phyloP scores from a whole-genome alignment of 2,113 vertebrate genomes.

The Datnioides undecimradiatus region DNA sequence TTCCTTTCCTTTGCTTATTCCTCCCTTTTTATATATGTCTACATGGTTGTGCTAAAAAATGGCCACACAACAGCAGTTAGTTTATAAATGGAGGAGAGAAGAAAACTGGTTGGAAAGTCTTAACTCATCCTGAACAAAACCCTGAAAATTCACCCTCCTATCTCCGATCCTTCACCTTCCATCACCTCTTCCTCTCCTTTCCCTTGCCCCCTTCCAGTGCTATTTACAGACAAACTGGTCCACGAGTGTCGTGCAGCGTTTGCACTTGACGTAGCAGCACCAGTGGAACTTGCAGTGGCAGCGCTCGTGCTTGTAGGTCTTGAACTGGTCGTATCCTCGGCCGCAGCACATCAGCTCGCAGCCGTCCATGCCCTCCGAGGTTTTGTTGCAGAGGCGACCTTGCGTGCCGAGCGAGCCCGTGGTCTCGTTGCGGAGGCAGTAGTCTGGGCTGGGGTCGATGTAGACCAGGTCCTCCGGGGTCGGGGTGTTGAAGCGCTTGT shows the following conservation, averaged over 20 bases:
- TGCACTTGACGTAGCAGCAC: conserved; percentile 99
- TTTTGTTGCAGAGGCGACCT: conserved; percentile 97
- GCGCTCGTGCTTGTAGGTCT: conserved; percentile 93
- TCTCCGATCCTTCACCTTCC: neutral
- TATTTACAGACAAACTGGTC: conserved; percentile 98
- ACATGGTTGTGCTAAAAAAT: neutral
- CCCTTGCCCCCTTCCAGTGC: conserved; percentile 30
- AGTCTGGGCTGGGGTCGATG: conserved; percentile 95
- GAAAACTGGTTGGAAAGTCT: conserved; percentile 35
- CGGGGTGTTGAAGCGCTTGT: conserved; percentile 94
- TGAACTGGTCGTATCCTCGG: conserved; percentile 97
- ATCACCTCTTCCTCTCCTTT: neutral
- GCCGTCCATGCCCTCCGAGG: conserved; percentile 97
- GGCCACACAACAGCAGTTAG: conserved; percentile 6
- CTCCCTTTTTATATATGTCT: neutral
- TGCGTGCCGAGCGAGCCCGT: conserved; percentile 95
- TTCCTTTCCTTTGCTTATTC: neutral
- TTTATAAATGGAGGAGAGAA: neutral
- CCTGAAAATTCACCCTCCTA: conserved; percentile 18
- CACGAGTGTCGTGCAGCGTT: conserved; percentile 93
- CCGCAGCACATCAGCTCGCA: conserved; percentile 99
- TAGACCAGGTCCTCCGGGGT: conserved; percentile 94
- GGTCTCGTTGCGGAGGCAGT: conserved; percentile 95
- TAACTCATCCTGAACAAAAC: conserved; percentile 56
- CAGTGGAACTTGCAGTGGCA: conserved; percentile 99